Percentiles rank a stretch among this genome's conserved stretches.
Evolutionary conservation across 2,888 invertebrate species (phyloP).

Genomic region (Heliconius hortense): DNA sequence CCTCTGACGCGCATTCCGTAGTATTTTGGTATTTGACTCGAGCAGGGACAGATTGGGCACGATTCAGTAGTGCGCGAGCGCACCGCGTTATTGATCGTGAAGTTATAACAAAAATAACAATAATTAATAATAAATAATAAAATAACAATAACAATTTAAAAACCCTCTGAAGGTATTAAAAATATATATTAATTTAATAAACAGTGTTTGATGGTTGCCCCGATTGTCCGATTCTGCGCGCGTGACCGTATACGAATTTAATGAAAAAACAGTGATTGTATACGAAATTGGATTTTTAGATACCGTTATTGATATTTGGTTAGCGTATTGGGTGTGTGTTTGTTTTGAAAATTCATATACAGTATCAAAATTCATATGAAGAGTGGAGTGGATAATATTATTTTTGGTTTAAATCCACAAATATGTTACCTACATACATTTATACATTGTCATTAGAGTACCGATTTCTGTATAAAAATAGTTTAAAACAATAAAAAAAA

Average conservation of each 20-base stretch:
- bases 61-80: slow-evolving; percentile 64
- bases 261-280: slow-evolving; percentile 33
- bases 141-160: slow-evolving; percentile 15
- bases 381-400: slow-evolving; percentile 12
- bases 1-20: slow-evolving; percentile 67
- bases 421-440: not conserved
- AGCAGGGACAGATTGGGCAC: slow-evolving; percentile 78
- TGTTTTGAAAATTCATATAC: slow-evolving; percentile 19
- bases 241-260: slow-evolving; percentile 34
- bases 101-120: slow-evolving; percentile 15
- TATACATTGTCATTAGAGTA: no score
- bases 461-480: not conserved
- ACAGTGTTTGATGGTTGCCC: slow-evolving; percentile 19
- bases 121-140: slow-evolving; percentile 15
- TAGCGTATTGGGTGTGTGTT: slow-evolving; percentile 20
- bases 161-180: not conserved
- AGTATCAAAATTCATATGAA: slow-evolving; percentile 5
- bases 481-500: not conserved
- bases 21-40: slow-evolving; percentile 75
- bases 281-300: slow-evolving; percentile 33
- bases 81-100: slow-evolving; percentile 40
- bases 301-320: slow-evolving; percentile 21
- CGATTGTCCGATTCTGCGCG: slow-evolving; percentile 13
- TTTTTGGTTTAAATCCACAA: not conserved
- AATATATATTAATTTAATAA: not conserved